phyloP scores from a whole-genome alignment of 1,140 invertebrate species.

The Paracyclopina nana region DNA sequence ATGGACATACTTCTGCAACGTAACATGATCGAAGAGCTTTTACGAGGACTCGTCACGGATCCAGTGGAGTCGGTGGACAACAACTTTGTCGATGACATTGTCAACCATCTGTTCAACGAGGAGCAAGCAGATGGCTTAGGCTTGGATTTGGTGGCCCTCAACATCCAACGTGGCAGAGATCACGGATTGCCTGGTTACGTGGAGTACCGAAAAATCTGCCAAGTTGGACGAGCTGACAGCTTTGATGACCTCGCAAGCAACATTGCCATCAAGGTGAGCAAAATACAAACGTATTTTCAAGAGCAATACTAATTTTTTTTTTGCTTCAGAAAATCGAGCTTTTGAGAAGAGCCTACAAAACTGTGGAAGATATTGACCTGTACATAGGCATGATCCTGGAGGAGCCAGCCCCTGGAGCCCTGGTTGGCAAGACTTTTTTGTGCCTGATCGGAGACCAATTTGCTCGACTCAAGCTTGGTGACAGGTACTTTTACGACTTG shows the following conservation, averaged over 20 bases:
- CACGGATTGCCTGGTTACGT: constrained; percentile 29
- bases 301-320: constrained; percentile 8
- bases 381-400: constrained; percentile 39
- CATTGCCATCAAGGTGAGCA: background rate
- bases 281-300: too few species aligned
- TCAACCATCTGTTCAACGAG: constrained; percentile 26
- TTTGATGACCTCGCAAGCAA: constrained; percentile 2
- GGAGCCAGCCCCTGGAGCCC: constrained; percentile 27
- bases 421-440: constrained; percentile 38
- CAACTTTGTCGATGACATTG: constrained; percentile 19
- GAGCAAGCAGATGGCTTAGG: constrained; percentile 22
- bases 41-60: background rate
- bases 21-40: constrained; percentile 5
- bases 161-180: constrained; percentile 28
- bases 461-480: constrained; percentile 27
- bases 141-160: constrained; percentile 25
- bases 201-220: background rate
- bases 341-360: constrained; percentile 7
- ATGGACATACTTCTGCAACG: background rate
- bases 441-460: constrained; percentile 42
- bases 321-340: constrained; percentile 2
- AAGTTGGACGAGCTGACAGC: background rate
- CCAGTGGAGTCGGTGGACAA: background rate
- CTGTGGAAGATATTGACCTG: constrained; percentile 42
- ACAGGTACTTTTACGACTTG: constrained; percentile 20